Conservation (phyloP, 2,113 vertebrate genomes). For the Echinops telfairi region DNA sequence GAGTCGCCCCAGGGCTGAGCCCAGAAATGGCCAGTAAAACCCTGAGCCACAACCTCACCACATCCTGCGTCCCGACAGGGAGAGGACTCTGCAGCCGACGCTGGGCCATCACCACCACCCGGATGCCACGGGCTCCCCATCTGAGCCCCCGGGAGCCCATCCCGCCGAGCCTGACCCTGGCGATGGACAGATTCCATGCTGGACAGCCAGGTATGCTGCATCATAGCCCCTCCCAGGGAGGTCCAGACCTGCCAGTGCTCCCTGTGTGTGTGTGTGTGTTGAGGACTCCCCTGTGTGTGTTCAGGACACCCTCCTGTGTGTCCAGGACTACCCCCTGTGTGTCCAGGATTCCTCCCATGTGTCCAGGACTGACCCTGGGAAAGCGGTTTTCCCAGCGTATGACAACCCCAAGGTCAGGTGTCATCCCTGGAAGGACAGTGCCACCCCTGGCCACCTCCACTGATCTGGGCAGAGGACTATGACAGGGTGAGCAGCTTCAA, state of each 20-base stretch:
- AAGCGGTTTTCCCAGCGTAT: background rate
- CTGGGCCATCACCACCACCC: background rate
- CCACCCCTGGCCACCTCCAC: background rate
- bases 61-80: no score
- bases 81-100: conserved; percentile 18
- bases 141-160: background rate
- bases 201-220: background rate
- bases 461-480: background rate
- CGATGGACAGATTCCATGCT: background rate
- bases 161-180: background rate
- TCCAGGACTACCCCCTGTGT: no score
- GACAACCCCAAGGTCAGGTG: background rate
- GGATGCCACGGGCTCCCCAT: background rate
- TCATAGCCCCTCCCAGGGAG: background rate
- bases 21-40: background rate
- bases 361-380: background rate
- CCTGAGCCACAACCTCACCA: background rate
- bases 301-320: no score
- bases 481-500: background rate
- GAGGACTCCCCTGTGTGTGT: no score
- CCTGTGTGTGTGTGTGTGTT: no score
- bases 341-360: background rate
- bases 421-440: background rate
- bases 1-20: background rate
- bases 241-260: background rate